These are phyloP conservation scores for Perca flavescens DNA, from an alignment of 2,113 vertebrate genomes.

Conservation along the genomic window DNA sequence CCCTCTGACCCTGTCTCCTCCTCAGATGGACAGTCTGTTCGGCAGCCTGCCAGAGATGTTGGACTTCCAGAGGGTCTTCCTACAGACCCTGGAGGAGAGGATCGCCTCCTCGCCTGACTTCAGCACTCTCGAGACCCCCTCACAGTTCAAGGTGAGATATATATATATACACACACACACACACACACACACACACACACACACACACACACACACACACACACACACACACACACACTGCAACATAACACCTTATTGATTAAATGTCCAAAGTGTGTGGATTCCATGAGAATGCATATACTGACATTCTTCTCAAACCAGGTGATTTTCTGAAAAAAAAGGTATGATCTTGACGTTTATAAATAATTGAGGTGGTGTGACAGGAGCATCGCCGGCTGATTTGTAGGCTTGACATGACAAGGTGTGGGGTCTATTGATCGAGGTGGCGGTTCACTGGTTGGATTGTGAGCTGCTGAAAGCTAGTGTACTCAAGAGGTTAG, in stretches of 20 bases:
- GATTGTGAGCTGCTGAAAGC: constrained; percentile 66
- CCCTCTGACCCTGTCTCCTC: background rate
- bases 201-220: background rate
- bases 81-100: constrained; percentile 96
- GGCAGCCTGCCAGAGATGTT: constrained; percentile 98
- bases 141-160: constrained; percentile 91
- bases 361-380: constrained; percentile 54
- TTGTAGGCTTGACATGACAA: constrained; percentile 48
- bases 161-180: background rate
- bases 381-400: constrained; percentile 50
- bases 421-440: constrained; percentile 71
- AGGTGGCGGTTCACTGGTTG: constrained; percentile 36
- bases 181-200: background rate
- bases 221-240: background rate
- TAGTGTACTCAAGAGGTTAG: constrained; percentile 31
- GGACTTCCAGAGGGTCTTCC: constrained; percentile 96
- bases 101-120: constrained; percentile 93
- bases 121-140: constrained; percentile 90
- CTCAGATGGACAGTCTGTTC: constrained; percentile 97
- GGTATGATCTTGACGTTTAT: constrained; percentile 36
- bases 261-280: constrained; percentile 1
- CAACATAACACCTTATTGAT: constrained; percentile 18
- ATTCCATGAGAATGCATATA: background rate
- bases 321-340: constrained; percentile 19
- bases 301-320: constrained; percentile 4